phyloP scores from a whole-genome alignment of 2,888 invertebrate genomes.

The Agriopis leucophaearia region DNA sequence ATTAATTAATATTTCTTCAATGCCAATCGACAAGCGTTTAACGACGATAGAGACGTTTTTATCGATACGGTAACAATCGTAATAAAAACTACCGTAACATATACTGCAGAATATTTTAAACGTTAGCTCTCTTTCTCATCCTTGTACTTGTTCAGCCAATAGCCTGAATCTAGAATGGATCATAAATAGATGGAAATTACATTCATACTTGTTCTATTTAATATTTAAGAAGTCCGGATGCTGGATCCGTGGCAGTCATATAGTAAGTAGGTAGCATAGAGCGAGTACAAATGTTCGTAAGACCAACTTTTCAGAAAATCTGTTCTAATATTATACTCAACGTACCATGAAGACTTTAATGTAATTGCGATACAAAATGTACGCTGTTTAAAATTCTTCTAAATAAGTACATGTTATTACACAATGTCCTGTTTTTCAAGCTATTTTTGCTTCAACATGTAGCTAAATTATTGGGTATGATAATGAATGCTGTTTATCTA shows the following conservation, averaged over 20 bases:
- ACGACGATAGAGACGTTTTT: constrained; percentile 1
- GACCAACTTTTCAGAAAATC: background rate
- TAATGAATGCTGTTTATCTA: constrained; percentile 28
- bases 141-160: background rate
- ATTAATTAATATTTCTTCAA: constrained; percentile 29
- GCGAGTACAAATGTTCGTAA: constrained; percentile 1
- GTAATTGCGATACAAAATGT: background rate
- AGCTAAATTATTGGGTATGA: constrained; percentile 18
- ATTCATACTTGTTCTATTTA: constrained; percentile 28
- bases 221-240: constrained; percentile 60
- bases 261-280: constrained; percentile 50
- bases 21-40: background rate
- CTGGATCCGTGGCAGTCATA: constrained; percentile 54
- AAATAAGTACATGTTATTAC: background rate
- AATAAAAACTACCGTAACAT: background rate
- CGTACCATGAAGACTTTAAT: constrained; percentile 10
- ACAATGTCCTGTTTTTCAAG: constrained; percentile 15
- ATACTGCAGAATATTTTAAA: constrained; percentile 1
- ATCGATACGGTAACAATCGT: constrained; percentile 8
- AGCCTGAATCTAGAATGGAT: constrained; percentile 5
- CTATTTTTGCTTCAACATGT: constrained; percentile 21
- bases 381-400: background rate
- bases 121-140: background rate
- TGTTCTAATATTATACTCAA: constrained; percentile 5
- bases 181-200: background rate